Evolutionary conservation across 1,140 invertebrate genomes (phyloP), one percentile per base, ranked within the genome.

Genomic region (Stegodyphus dumicola): DNA sequence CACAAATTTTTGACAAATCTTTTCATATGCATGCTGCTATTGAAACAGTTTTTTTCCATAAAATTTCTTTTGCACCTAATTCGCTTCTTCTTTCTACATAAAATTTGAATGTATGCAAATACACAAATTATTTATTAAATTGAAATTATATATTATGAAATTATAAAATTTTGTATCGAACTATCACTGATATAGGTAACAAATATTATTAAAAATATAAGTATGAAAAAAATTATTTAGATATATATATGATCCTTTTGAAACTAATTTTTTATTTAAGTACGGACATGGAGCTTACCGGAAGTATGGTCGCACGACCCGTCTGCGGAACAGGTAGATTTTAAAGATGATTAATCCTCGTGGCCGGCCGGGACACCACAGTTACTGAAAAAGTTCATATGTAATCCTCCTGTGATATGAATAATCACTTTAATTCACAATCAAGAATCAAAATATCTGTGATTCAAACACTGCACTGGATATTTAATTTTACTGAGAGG

Each of bases 271-370:
- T 9, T 11, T 11, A 60, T 2, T 11, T 9, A 60, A 60, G 15
- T 5, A 15, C 2, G 15, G 15, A 60, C 56, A 15, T 67, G 17
- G 54, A 75, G 33, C 79, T 83, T 83, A 83, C 80, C 80, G 80
- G 80, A 83, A 83, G 80, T 75, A 18, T 75, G 51, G 60, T 75
- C 70, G 65, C 52, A 83, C 70, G 60, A 83, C 80, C 80, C 71
- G 60, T 33, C 70, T 48, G 69, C 66, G 33, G 52, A 75, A 83
- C 49, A 83, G 71, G 80, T 83, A 83, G 80, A 64, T 49, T 33
- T 66, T 49, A 83, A 60, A 52, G 80, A 74, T 15, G 69, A 83
- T 65, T 71, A 33, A 83, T 83, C 80, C 80, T 75, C 60, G 69
- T 73, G 80, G 18, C 11, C 49, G 0, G 51, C 54, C 69, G 54